Conservation (phyloP, 1,140 invertebrate genomes). For the Thaumatotibia leucotreta region DNA sequence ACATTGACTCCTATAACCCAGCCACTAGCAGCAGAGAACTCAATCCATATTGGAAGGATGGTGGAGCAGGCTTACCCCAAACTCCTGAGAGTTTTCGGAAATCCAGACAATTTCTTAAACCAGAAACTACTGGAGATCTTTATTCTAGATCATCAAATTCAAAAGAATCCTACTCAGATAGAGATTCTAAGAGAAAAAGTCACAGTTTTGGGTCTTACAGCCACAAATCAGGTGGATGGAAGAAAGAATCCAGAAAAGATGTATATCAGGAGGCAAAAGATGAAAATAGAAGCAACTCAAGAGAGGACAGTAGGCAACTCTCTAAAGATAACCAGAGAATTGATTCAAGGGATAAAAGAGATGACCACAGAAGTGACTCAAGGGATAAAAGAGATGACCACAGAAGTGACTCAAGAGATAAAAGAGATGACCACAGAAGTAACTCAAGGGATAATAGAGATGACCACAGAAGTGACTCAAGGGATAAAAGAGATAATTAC, state of each 20-base stretch:
- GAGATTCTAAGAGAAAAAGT: conserved; percentile 19
- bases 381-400: conserved; percentile 21
- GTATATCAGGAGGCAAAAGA: conserved; percentile 21
- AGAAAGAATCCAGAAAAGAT: conserved; percentile 7
- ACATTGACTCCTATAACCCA: conserved; percentile 81
- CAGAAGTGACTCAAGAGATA: conserved; percentile 17
- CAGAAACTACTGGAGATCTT: conserved; percentile 47
- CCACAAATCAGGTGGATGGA: neutral
- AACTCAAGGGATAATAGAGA: conserved; percentile 16
- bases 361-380: neutral
- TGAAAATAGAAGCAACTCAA: neutral
- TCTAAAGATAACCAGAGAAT: neutral
- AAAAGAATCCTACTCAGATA: conserved; percentile 7
- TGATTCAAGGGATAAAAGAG: neutral
- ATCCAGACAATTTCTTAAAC: conserved; percentile 70
- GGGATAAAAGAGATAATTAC: conserved; percentile 22
- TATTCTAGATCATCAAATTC: conserved; percentile 34
- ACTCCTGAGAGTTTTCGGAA: conserved; percentile 39
- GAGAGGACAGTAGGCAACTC: neutral
- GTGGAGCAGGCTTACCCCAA: conserved; percentile 87
- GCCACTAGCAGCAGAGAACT: conserved; percentile 86
- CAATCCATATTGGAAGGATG: conserved; percentile 96
- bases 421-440: conserved; percentile 22
- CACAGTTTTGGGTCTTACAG: neutral
- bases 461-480: conserved; percentile 19